A percentile compares a stretch with the other conserved stretches of the same genome.
Evolutionary conservation across 2,113 vertebrate genomes (phyloP).

Genomic region (Felis chaus): DNA sequence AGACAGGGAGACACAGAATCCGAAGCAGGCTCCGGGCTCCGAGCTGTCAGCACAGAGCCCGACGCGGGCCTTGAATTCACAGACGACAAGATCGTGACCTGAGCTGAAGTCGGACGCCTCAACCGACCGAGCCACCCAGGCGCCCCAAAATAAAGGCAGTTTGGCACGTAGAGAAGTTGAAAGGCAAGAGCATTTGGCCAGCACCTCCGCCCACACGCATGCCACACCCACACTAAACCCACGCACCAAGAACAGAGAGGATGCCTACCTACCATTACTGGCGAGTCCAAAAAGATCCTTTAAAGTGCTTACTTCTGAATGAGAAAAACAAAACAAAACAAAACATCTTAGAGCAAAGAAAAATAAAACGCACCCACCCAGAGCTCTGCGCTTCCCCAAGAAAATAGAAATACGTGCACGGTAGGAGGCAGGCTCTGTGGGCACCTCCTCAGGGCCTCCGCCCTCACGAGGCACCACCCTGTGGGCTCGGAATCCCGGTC

Average conservation of each 20-base stretch:
- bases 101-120: too few species aligned
- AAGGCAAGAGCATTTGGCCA: background rate
- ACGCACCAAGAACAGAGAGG: background rate
- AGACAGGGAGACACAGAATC: too few species aligned
- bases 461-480: background rate
- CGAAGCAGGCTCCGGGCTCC: too few species aligned
- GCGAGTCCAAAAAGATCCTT: conserved; percentile 97
- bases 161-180: conserved; percentile 44
- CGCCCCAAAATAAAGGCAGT: conserved; percentile 3
- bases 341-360: conserved; percentile 2
- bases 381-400: background rate
- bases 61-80: too few species aligned
- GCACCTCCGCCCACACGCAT: background rate
- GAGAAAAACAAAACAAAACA: conserved; percentile 64
- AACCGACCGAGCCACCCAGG: too few species aligned
- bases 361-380: background rate
- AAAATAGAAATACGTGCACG: accelerated
- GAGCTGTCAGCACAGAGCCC: too few species aligned
- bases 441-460: background rate
- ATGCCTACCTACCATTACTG: conserved; percentile 93
- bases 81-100: too few species aligned
- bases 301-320: conserved; percentile 96
- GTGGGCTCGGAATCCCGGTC: background rate
- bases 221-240: background rate
- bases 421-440: background rate